Base-by-base conservation (phyloP, 2,797 vertebrate species). In the Neosilurus hyrtlii region DNA sequence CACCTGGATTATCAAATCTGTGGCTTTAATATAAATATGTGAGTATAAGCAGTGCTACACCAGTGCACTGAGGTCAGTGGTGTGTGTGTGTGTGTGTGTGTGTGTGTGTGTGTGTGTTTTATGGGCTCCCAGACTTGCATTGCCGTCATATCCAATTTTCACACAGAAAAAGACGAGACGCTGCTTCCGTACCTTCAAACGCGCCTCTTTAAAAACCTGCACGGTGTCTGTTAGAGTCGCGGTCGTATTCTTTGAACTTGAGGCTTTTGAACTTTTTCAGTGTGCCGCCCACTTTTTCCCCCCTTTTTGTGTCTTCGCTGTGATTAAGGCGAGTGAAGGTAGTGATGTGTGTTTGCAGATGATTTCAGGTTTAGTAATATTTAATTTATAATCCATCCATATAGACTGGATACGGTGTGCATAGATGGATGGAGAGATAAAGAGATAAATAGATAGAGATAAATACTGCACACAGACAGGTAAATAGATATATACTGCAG, bases 91-190 rank as follows among this genome's bases (percentile, higher is more conserved):
- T 57, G 16, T 16, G 16, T 26, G 2, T 63, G 15, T 37, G 26
- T 37, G 18, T n/a, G 30, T 61, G 67, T 66, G 62, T 35, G 71
- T 70, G 20, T 65, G 24, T 30, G 14, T 67, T 57, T 66, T 12
- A 68, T 24, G 16, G 51, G 8, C 52, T 37, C 15, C 49, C 79
- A n/a, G 62, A 78, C 61, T 26, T 62, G 9, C 63, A 71, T 22
- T 81, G 56, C 72, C 68, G 71, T 81, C 83, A 81, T 16, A 84
- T 81, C 43, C 56, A 43, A 62, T 81, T 43, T 75, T 76, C 61
- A 24, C 68, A 59, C 22, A 22, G 35, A 26, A 70, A 51, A 10
- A 24, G 77, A 68, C n/a, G 54, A 75, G 63, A 18, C 12, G 35
- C 22, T 26, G 56, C 65, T 79, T 70, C 51, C 30, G 35, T 71